A percentile compares a stretch with the other conserved stretches of the same genome.
phyloP scores from a whole-genome alignment of 2,113 vertebrate species.

The Daphoenositta chrysoptera region DNA sequence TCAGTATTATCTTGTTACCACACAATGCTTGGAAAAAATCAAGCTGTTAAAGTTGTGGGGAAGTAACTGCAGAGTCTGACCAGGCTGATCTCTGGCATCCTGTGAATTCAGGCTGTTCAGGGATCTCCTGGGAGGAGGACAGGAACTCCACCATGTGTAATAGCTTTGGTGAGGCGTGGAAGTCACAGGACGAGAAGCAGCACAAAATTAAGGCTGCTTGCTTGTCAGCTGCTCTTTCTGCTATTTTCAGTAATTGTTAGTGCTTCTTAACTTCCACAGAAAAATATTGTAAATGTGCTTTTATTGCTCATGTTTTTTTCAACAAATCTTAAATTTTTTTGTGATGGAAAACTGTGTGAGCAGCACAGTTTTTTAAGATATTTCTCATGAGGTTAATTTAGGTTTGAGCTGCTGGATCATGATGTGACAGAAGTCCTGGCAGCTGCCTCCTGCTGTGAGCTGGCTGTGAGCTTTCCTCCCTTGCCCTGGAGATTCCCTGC shows the following conservation, averaged over 20 bases:
- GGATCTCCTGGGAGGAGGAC: not conserved
- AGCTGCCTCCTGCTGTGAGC: not conserved
- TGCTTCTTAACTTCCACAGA: not conserved
- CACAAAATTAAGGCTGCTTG: not conserved
- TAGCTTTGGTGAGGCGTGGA: not conserved
- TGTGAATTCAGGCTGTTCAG: not conserved
- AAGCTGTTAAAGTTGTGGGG: not conserved
- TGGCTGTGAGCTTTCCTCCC: not conserved
- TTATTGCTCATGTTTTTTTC: not conserved
- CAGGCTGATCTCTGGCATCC: not conserved
- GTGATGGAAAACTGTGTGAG: not conserved
- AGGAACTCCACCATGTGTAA: not conserved
- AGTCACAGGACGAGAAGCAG: not conserved
- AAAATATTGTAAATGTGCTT: not conserved
- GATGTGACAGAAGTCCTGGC: not conserved
- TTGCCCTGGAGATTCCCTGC: not conserved
- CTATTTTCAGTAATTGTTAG: not conserved
- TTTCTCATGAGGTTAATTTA: not conserved
- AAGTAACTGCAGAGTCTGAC: not conserved
- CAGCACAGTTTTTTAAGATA: not conserved
- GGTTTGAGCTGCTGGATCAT: not conserved
- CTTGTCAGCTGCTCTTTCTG: not conserved
- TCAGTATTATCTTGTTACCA: not conserved
- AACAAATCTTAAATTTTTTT: not conserved
- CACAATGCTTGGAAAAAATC: accelerated